Percentiles rank a stretch among this genome's conserved stretches.
Conservation (phyloP, 2,113 vertebrate species). For the Haemorhous mexicanus region DNA sequence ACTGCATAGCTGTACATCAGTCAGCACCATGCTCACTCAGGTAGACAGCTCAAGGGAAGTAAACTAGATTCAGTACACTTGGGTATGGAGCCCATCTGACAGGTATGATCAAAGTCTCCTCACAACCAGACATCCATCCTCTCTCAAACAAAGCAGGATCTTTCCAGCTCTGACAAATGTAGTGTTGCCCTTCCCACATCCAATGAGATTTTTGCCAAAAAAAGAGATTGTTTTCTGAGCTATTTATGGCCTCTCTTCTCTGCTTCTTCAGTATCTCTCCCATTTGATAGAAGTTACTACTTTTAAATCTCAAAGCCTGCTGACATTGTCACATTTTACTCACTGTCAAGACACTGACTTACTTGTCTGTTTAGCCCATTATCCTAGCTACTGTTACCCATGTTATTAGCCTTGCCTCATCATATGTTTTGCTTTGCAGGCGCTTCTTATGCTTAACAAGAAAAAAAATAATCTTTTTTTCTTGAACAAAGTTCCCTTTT, state of each 20-base stretch:
- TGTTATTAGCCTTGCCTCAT: rapidly evolving
- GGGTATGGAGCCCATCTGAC: neutral
- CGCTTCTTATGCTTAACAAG: neutral
- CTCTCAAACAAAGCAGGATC: neutral
- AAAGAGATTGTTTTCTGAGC: neutral
- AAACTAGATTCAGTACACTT: neutral
- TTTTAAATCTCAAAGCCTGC: neutral
- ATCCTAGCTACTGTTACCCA: neutral
- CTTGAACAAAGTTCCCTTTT: neutral
- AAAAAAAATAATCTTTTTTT: neutral
- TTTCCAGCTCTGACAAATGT: neutral
- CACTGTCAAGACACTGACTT: neutral
- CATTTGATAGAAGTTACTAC: neutral
- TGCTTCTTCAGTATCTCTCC: neutral
- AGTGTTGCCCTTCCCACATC: neutral
- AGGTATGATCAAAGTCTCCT: neutral
- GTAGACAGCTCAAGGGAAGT: neutral
- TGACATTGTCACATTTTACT: neutral
- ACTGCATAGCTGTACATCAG: neutral
- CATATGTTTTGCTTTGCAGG: neutral
- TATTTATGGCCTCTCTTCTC: neutral
- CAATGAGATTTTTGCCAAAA: neutral
- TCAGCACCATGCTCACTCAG: rapidly evolving
- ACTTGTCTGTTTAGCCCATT: neutral
- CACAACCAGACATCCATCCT: neutral